These are phyloP conservation scores for Calyptommatus sinebrachiatus DNA, from an alignment of 2,113 vertebrate genomes.

Conservation along the genomic window DNA sequence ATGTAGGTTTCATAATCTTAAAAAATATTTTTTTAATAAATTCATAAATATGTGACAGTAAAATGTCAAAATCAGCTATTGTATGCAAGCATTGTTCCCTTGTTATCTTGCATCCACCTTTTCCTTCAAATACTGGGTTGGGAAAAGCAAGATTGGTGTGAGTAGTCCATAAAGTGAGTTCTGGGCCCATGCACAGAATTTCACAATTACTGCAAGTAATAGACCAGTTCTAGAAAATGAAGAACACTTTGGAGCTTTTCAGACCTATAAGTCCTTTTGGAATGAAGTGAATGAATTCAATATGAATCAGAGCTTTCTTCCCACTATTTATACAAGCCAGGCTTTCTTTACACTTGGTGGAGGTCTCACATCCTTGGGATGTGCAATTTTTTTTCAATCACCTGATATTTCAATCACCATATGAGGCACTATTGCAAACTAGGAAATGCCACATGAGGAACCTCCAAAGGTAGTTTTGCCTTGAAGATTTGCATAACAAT, in stretches of 20 bases:
- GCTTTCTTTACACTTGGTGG: neutral
- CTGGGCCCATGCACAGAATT: slow-evolving; percentile 49
- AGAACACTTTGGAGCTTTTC: slow-evolving; percentile 51
- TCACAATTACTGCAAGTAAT: slow-evolving; percentile 45
- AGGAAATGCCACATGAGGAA: slow-evolving; percentile 27
- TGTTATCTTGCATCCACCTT: slow-evolving; percentile 45
- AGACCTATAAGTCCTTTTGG: slow-evolving; percentile 47
- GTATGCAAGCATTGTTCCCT: slow-evolving; percentile 61
- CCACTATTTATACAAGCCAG: slow-evolving; percentile 37
- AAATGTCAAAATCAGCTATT: slow-evolving; percentile 63
- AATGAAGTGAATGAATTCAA: slow-evolving; percentile 67
- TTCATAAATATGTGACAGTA: slow-evolving; percentile 69
- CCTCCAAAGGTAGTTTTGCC: slow-evolving; percentile 21
- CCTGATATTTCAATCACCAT: neutral
- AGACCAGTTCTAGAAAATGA: slow-evolving; percentile 55
- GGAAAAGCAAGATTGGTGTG: slow-evolving; percentile 48
- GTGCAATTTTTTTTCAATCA: slow-evolving; percentile 16
- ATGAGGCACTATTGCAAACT: slow-evolving; percentile 39
- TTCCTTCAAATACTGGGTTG: slow-evolving; percentile 32
- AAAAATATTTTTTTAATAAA: slow-evolving; percentile 69
- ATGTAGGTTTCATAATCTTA: slow-evolving; percentile 53
- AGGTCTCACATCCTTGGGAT: neutral
- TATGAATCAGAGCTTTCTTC: slow-evolving; percentile 65
- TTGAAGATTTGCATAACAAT: neutral
- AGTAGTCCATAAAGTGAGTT: slow-evolving; percentile 44